These are phyloP conservation scores for Nesometra sesokonis DNA, from an alignment of 35 echinoderm and acorn worm species.

Conservation along the genomic window DNA sequence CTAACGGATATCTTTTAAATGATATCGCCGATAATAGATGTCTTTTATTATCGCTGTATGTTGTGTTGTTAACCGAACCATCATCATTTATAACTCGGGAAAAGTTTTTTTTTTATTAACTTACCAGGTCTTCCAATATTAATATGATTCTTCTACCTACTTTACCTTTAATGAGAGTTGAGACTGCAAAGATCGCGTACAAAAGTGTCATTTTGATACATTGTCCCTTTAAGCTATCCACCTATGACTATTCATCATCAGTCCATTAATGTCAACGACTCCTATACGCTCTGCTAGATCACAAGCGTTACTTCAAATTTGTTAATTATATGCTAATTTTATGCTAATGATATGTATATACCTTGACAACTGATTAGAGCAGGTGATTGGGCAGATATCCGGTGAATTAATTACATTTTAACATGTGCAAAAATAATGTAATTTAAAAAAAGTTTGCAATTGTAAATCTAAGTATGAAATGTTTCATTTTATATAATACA, in stretches of 20 bases:
- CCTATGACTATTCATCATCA: neutral
- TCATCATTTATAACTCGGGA: neutral
- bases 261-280: neutral
- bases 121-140: neutral
- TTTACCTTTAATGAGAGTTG: neutral
- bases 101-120: neutral
- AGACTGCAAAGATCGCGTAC: neutral
- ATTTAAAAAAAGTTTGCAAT: no score
- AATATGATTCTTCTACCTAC: neutral
- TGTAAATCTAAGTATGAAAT: no score
- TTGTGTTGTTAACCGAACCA: neutral
- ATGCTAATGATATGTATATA: neutral
- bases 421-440: neutral
- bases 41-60: neutral
- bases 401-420: neutral
- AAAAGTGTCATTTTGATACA: neutral
- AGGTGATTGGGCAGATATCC: neutral
- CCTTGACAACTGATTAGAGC: neutral
- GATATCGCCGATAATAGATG: neutral
- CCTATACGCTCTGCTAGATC: neutral
- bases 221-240: neutral
- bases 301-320: neutral
- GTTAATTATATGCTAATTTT: neutral
- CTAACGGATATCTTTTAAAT: neutral
- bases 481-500: no score